These are phyloP conservation scores for Neoaliturus tenellus DNA, from an alignment of 2,888 invertebrate genomes.

Conservation along the genomic window DNA sequence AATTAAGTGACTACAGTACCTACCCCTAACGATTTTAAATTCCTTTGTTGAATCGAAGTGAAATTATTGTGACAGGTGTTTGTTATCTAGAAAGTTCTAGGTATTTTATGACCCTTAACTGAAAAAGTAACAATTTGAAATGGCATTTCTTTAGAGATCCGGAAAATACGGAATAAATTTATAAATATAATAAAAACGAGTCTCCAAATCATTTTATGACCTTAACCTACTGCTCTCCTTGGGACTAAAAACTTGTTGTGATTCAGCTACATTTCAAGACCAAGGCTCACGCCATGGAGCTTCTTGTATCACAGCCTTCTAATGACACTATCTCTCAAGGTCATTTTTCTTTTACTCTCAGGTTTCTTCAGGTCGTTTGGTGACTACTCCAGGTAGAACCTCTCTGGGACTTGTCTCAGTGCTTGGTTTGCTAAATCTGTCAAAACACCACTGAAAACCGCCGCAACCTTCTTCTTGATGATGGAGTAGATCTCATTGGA, in stretches of 20 bases:
- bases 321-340: background rate
- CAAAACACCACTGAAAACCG: slow-evolving; percentile 35
- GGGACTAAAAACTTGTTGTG: background rate
- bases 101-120: too few relatives aligned
- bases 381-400: background rate
- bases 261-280: background rate
- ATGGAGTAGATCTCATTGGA: slow-evolving; percentile 57
- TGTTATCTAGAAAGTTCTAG: too few relatives aligned
- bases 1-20: too few relatives aligned
- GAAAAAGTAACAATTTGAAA: too few relatives aligned
- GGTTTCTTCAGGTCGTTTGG: background rate
- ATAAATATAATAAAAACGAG: too few relatives aligned
- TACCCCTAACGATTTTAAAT: too few relatives aligned
- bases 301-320: background rate
- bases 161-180: too few relatives aligned
- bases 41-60: too few relatives aligned
- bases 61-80: too few relatives aligned
- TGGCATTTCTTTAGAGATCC: too few relatives aligned
- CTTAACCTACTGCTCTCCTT: background rate
- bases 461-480: slow-evolving; percentile 35
- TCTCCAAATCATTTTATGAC: too few relatives aligned
- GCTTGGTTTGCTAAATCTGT: slow-evolving; percentile 43
- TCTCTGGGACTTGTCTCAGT: slow-evolving; percentile 22
- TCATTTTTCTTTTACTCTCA: background rate
- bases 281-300: background rate